phyloP scores from a whole-genome alignment of 1,140 invertebrate genomes.

The Dendrolimus punctatus region DNA sequence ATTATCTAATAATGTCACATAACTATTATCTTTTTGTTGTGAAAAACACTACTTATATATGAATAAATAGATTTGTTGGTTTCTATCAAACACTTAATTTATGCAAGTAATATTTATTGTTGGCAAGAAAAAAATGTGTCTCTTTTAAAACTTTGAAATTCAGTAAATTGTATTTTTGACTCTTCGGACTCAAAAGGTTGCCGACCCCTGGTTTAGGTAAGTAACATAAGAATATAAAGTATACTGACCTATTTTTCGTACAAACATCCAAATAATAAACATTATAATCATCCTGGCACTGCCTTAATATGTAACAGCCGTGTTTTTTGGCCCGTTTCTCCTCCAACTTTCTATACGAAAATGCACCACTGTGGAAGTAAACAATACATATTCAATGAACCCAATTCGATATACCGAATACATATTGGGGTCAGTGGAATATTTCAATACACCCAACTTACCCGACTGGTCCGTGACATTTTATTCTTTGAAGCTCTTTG shows the following conservation, averaged over 20 bases:
- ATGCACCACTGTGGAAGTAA: constrained; percentile 77
- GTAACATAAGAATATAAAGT: too few species aligned
- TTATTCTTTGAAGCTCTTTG: constrained; percentile 78
- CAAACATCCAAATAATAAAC: constrained; percentile 87
- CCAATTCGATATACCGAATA: background rate
- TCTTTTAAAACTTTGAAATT: too few species aligned
- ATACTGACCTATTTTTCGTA: constrained; percentile 75
- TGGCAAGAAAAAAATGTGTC: too few species aligned
- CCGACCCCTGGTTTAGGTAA: too few species aligned
- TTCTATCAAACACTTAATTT: too few species aligned
- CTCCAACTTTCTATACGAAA: constrained; percentile 87
- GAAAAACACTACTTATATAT: too few species aligned
- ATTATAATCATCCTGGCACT: constrained; percentile 85
- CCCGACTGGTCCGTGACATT: constrained; percentile 92
- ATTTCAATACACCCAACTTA: constrained; percentile 50
- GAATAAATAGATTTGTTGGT: too few species aligned
- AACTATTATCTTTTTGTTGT: too few species aligned
- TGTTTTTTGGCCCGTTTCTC: constrained; percentile 81
- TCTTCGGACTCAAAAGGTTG: too few species aligned
- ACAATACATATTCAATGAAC: constrained; percentile 9
- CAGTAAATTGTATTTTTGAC: too few species aligned
- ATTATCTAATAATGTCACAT: too few species aligned
- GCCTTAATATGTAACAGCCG: constrained; percentile 86
- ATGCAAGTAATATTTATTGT: too few species aligned
- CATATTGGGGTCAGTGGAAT: background rate